Base-by-base conservation (phyloP, 2,888 invertebrate genomes). In the Furcula furcula region DNA sequence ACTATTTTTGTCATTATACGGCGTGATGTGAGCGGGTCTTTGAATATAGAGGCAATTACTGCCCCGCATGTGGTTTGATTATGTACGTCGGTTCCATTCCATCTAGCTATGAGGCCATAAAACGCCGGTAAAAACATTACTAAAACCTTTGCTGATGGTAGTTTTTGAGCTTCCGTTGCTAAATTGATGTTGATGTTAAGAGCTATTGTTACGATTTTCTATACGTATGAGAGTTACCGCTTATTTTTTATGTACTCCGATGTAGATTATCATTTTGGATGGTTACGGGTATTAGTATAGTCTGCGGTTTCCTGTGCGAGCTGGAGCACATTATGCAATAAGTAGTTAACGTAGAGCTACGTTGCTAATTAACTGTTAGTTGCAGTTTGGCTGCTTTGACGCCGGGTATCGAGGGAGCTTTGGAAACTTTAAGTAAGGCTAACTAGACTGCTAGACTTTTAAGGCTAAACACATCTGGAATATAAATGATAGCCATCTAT, bases 1-100 rank as follows among this genome's bases (percentile, higher is more conserved):
- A 81, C 85, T 87, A 87, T 88, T 88, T 88, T 87, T 87, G 87
- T 88, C 87, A 88, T 88, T 88, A 87, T 87, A 87, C 84, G 83
- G 75, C 82, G 81, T 83, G 87, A 87, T 87, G 87, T 83, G 86
- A 86, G 84, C 81, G 79, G 76, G 79, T 71, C 85, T 85, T 80
- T 87, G 87, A 87, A 85, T 87, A 80, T 80, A 66, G 82, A 88
- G 82, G 87, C 87, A 87, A 88, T 88, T 87, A 88, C 86, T 70
- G 86, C 86, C 58, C 87, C 75, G 87, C 87, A 86, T 87, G 88
- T 85, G 87, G 88, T 83, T 87, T 85, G 77, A 86, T 88, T 87
- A 86, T 86, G 85, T 78, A 76, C 79, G 78, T 72, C 63, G 77
- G 66, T 55, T 76, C 69, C 77, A 75, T 82, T 84, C 79, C 78